Evolutionary conservation across 2,797 vertebrate genomes (phyloP), one percentile per base, ranked within the genome.

Genomic region (Eulemur mongoz): DNA sequence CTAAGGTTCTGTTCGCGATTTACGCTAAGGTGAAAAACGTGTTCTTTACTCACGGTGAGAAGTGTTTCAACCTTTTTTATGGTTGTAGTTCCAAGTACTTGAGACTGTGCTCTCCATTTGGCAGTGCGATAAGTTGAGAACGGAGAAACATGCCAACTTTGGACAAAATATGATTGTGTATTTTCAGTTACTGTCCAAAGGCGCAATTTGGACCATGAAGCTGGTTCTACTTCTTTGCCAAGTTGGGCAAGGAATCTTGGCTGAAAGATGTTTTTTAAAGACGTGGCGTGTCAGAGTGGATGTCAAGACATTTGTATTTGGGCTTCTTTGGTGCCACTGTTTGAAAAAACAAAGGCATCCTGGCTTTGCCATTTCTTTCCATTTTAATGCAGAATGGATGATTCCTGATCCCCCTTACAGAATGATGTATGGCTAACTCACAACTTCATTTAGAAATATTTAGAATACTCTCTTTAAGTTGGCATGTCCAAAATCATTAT

Each of bases 301-400:
- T 87, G 65, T 93, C 52, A 82, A 95, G 96, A 95, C 93, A 67
- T 95, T 96, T 97, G 92, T 93, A n/a, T 95, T 81, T 69, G n/a
- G n/a, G 54, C 59, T 95, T 81, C 70, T 76, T 86, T 93, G 89
- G 70, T 96, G 88, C 95, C 93, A 93, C 96, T 96, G 70, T 96
- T 93, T 96, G 91, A 93, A 80, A 93, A 86, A 92, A 76, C 65
- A 88, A 84, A 95, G 93, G 35, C 30, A 73, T 59, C 69, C 93
- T 97, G 97, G 97, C 94, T 79, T 95, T 92, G 76, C 75, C 59
- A 2, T 88, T 97, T 97, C 89, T 98, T 98, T 97, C 97, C 96
- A 97, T 98, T 97, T 98, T 98, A 97, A 88, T 85, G 78, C 43
- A 91, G 79, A 78, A 63, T 54, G 83, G 95, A 70, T 82, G 84